Conservation (phyloP, 2,888 invertebrate species). For the Sceliomorpha sp. region DNA sequence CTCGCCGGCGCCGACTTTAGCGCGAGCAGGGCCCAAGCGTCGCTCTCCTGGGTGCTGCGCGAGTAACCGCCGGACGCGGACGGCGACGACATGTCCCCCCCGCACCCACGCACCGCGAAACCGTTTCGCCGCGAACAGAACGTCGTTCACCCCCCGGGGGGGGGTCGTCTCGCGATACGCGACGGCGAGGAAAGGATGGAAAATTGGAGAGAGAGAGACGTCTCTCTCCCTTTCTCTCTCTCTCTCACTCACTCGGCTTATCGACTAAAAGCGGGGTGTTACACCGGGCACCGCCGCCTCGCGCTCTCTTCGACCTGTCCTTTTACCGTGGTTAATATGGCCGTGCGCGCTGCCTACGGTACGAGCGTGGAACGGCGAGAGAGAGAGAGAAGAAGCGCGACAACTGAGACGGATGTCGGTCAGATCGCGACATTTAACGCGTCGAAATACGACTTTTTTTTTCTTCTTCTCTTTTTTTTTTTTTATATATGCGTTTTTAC, state of each 20-base stretch:
- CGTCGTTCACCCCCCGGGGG: constrained; percentile 52
- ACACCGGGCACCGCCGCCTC: too few relatives aligned
- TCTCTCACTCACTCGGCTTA: too few relatives aligned
- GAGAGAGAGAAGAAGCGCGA: constrained; percentile 25
- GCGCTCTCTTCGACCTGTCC: constrained; percentile 60
- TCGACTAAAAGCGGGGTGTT: too few relatives aligned
- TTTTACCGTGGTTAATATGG: constrained; percentile 66
- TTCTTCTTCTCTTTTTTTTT: too few relatives aligned
- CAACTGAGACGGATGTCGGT: constrained; percentile 8
- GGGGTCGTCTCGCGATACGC: constrained; percentile 37
- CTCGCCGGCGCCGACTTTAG: constrained; percentile 93
- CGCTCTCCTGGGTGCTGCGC: constrained; percentile 90
- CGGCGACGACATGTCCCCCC: constrained; percentile 61
- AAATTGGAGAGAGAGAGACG: constrained; percentile 7
- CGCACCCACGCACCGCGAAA: too few relatives aligned
- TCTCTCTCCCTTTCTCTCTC: too few relatives aligned
- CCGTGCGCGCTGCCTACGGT: constrained; percentile 39
- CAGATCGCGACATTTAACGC: too few relatives aligned
- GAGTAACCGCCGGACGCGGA: constrained; percentile 80
- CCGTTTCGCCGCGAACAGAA: constrained; percentile 3
- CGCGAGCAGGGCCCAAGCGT: constrained; percentile 94
- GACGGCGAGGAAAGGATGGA: constrained; percentile 2
- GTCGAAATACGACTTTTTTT: too few relatives aligned
- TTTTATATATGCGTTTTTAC: too few relatives aligned
- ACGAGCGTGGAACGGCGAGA: neutral